phyloP scores from a whole-genome alignment of 2,113 vertebrate species.

The Tetrax tetrax region DNA sequence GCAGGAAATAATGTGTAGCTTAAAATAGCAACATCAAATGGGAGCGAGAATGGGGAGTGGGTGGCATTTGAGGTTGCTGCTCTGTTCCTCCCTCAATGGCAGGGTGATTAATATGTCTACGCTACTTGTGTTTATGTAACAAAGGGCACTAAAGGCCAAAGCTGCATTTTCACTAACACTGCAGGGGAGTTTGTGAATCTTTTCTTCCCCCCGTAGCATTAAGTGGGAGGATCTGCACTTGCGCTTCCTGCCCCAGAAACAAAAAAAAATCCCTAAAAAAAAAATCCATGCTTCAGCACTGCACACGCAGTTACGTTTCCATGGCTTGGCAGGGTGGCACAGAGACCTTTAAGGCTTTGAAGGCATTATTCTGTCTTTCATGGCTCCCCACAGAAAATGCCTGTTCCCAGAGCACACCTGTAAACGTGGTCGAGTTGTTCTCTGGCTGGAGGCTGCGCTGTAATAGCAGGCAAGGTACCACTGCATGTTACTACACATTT shows the following conservation, averaged over 20 bases:
- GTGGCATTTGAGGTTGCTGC: slow-evolving; percentile 75
- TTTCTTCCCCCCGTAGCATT: slow-evolving; percentile 48
- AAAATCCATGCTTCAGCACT: neutral
- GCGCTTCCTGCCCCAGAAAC: slow-evolving; percentile 51
- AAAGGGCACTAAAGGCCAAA: slow-evolving; percentile 67
- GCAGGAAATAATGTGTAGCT: slow-evolving; percentile 82
- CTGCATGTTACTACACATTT: slow-evolving; percentile 59
- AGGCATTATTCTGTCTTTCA: neutral
- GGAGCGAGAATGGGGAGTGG: slow-evolving; percentile 76
- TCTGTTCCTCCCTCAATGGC: slow-evolving; percentile 71
- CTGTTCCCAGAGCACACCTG: slow-evolving; percentile 22
- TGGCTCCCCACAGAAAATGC: neutral
- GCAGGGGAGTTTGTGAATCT: slow-evolving; percentile 23
- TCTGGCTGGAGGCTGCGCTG: slow-evolving; percentile 3
- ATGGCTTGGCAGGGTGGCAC: neutral
- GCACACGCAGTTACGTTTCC: neutral
- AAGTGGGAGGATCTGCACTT: slow-evolving; percentile 50
- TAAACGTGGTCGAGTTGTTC: neutral
- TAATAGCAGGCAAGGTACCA: slow-evolving; percentile 14
- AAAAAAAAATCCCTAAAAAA: neutral
- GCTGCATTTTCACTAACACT: slow-evolving; percentile 44
- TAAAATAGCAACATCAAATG: slow-evolving; percentile 79
- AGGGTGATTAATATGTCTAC: slow-evolving; percentile 68
- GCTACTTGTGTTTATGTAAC: slow-evolving; percentile 59
- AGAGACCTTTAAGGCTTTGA: neutral